Base-by-base conservation (phyloP, 1,140 invertebrate genomes). In the Drosophila lini region DNA sequence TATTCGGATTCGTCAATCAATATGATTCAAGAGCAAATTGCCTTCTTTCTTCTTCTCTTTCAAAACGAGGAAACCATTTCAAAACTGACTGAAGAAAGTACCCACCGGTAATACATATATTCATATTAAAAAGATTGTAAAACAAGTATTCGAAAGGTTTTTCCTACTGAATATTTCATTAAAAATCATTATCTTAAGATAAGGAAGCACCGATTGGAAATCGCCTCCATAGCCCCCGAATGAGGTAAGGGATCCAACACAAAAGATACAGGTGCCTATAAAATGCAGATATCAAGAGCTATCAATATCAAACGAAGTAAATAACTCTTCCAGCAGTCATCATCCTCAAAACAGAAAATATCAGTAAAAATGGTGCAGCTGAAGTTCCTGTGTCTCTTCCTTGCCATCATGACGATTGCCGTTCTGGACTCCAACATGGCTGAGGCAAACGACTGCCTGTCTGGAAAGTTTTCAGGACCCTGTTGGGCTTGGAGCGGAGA, bases 351-450 rank as follows among this genome's bases (percentile, higher is more conserved):
- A 13, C n/a, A 10, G 22, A 28, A 34, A 31, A 31, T 19, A 34
- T 19, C 41, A 15, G 44, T 61, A 15, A 44, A 57, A 15, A 64
- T 59, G 55, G 31, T 64, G 55, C 53, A 64, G 41, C 19, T 59
- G 6, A 60, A 60, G 16, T 59, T 64, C 41, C 8, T 64, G 13
- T 42, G 25, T 10, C 15, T 22, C 2, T 36, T 65, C 11, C n/a
- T 45, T 1, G 50, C 50, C 32, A 22, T 53, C 16, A 15, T 53
- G 16, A 53, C 50, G 7, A 31, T 65, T 13, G 41, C 5, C 1
- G 56, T 65, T 10, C 34, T 65, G 41, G 31, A 10, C 11, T 16
- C 22, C 41, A 38, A 61, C 11, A 7, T n/a, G 31, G 31, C 41
- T n/a, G 42, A 60, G 11, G 63, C 63, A 1, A 31, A 5, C 6